Conservation (phyloP, 2,888 invertebrate genomes). For the Lochmaea crataegi region DNA sequence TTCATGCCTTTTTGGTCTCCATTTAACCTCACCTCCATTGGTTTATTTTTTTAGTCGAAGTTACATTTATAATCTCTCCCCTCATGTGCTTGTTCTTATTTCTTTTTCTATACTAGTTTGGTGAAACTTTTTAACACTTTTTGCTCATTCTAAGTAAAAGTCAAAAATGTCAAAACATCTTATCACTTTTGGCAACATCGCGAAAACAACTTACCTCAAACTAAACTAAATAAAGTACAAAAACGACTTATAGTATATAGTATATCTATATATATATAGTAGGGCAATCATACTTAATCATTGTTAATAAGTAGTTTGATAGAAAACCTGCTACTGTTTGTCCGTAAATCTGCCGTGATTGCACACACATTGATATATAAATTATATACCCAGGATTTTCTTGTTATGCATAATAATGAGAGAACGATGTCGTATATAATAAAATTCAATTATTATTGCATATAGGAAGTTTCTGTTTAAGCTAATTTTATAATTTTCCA, state of each 20-base stretch:
- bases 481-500: slow-evolving; percentile 29
- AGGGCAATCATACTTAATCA: slow-evolving; percentile 47
- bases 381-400: slow-evolving; percentile 39
- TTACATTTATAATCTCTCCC: too few species aligned
- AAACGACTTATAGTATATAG: slow-evolving; percentile 36
- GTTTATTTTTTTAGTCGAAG: too few species aligned
- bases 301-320: slow-evolving; percentile 46
- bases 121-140: too few species aligned
- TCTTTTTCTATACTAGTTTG: too few species aligned
- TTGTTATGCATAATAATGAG: slow-evolving; percentile 44
- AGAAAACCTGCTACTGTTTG: slow-evolving; percentile 47
- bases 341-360: slow-evolving; percentile 44
- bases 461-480: slow-evolving; percentile 26
- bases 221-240: slow-evolving; percentile 30
- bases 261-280: too few species aligned
- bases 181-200: slow-evolving; percentile 17
- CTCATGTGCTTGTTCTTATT: too few species aligned
- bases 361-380: slow-evolving; percentile 41
- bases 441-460: slow-evolving; percentile 43
- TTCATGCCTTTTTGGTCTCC: too few species aligned
- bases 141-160: too few species aligned
- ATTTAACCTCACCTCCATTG: too few species aligned
- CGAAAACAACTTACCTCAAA: slow-evolving; percentile 19
- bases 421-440: slow-evolving; percentile 39
- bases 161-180: too few species aligned